These are phyloP conservation scores for Dolomedes plantarius DNA, from an alignment of 2,888 invertebrate species.

Conservation along the genomic window DNA sequence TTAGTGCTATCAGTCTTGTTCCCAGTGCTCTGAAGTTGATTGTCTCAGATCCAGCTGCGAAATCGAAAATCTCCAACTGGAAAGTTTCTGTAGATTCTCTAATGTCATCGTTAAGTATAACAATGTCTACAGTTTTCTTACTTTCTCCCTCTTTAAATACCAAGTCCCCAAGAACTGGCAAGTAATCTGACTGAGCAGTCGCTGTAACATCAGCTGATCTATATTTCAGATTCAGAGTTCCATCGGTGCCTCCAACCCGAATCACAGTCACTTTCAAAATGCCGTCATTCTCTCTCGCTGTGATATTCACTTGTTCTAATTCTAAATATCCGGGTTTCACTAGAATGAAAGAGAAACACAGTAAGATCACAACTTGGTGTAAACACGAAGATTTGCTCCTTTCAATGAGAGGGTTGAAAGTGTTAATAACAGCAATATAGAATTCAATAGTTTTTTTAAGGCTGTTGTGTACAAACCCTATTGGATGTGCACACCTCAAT, in stretches of 20 bases:
- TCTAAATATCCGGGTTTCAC: slow-evolving; percentile 9
- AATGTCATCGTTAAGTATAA: slow-evolving; percentile 80
- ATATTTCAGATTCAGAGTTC: slow-evolving; percentile 1
- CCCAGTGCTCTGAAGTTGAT: background rate
- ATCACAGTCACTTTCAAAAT: background rate
- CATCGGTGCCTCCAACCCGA: slow-evolving; percentile 20
- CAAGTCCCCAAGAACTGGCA: slow-evolving; percentile 79
- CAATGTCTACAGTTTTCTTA: slow-evolving; percentile 78
- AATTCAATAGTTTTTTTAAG: too few species aligned
- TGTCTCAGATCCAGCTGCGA: background rate
- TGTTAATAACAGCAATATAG: too few species aligned
- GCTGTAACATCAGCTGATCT: slow-evolving; percentile 81
- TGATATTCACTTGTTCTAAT: background rate
- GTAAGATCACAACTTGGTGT: too few species aligned
- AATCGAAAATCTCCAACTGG: slow-evolving; percentile 68
- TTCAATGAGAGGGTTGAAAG: too few species aligned
- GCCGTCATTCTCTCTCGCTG: background rate
- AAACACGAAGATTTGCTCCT: too few species aligned
- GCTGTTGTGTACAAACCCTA: too few species aligned
- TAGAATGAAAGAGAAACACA: background rate
- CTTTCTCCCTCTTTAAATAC: slow-evolving; percentile 79
- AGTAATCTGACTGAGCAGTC: slow-evolving; percentile 79
- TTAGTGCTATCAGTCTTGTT: background rate
- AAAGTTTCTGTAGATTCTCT: slow-evolving; percentile 82
- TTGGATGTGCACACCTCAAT: too few species aligned